These are phyloP conservation scores for Acromyrmex heyeri DNA, from an alignment of 1,140 invertebrate genomes.

Conservation along the genomic window DNA sequence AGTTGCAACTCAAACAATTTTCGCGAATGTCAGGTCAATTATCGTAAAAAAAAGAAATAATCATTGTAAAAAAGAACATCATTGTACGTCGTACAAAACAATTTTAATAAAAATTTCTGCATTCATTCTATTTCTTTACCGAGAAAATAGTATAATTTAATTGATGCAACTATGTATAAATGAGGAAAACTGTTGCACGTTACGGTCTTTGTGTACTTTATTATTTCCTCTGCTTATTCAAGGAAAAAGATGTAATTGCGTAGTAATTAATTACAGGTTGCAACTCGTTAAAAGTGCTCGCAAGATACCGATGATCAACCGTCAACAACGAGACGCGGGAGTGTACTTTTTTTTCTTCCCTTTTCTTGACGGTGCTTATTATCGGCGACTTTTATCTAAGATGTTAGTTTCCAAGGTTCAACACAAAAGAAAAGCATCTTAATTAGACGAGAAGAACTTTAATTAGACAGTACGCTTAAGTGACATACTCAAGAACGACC, in stretches of 20 bases:
- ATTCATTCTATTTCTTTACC: not conserved
- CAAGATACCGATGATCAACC: slow-evolving; percentile 55
- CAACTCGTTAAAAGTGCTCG: slow-evolving; percentile 70
- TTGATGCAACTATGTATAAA: not conserved
- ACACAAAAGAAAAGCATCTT: slow-evolving; percentile 30
- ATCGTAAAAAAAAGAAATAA: not conserved
- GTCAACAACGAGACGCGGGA: slow-evolving; percentile 45
- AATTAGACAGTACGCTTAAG: slow-evolving; percentile 44
- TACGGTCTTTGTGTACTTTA: slow-evolving; percentile 14
- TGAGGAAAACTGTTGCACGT: not conserved
- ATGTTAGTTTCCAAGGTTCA: slow-evolving; percentile 23
- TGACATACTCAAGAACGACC: slow-evolving; percentile 26
- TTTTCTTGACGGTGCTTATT: slow-evolving; percentile 29
- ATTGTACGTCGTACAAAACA: not conserved
- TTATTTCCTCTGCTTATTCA: not conserved
- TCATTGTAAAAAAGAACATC: no score
- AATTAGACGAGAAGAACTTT: slow-evolving; percentile 53
- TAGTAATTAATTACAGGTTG: slow-evolving; percentile 71
- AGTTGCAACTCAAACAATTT: not conserved
- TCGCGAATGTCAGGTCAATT: not conserved
- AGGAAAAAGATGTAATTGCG: slow-evolving; percentile 1
- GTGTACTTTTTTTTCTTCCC: not conserved
- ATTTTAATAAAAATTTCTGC: not conserved
- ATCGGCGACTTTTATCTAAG: slow-evolving; percentile 41
- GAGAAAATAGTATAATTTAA: slow-evolving; percentile 13